A percentile compares a stretch with the other conserved stretches of the same genome.
Evolutionary conservation across 2,113 vertebrate genomes (phyloP).

Genomic region (Tetrao urogallus): DNA sequence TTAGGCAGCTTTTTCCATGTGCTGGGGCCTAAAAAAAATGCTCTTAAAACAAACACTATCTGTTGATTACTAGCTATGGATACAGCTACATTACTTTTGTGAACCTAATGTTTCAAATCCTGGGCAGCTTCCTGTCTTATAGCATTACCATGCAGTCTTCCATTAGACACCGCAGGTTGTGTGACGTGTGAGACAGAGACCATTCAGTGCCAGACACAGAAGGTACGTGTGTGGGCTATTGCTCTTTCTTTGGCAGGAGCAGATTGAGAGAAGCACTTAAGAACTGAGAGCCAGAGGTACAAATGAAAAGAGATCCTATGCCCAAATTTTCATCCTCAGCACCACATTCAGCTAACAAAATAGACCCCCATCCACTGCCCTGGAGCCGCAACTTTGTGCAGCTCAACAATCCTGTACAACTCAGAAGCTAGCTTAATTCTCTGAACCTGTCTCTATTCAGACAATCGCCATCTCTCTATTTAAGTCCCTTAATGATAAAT

Average conservation of each 20-base stretch:
- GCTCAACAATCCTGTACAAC: background rate
- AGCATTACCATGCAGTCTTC: background rate
- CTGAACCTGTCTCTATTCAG: background rate
- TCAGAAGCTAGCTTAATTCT: background rate
- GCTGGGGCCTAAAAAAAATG: background rate
- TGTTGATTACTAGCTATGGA: background rate
- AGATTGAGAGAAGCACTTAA: background rate
- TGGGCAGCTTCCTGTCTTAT: background rate
- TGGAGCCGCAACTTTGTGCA: background rate
- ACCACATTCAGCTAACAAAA: background rate
- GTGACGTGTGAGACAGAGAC: background rate
- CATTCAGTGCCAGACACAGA: background rate
- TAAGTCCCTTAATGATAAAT: background rate
- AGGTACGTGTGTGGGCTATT: background rate
- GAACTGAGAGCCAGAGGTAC: background rate
- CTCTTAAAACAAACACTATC: background rate
- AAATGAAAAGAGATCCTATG: background rate
- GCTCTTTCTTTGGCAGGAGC: background rate
- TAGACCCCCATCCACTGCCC: background rate
- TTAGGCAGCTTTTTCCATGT: background rate
- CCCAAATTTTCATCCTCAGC: background rate
- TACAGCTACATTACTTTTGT: background rate
- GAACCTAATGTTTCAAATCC: background rate
- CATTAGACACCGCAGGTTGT: background rate
- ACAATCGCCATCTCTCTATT: background rate